A percentile compares a stretch with the other conserved stretches of the same genome.
Evolutionary conservation across 2,888 invertebrate genomes (phyloP).

Genomic region (Lithophane leautieri): DNA sequence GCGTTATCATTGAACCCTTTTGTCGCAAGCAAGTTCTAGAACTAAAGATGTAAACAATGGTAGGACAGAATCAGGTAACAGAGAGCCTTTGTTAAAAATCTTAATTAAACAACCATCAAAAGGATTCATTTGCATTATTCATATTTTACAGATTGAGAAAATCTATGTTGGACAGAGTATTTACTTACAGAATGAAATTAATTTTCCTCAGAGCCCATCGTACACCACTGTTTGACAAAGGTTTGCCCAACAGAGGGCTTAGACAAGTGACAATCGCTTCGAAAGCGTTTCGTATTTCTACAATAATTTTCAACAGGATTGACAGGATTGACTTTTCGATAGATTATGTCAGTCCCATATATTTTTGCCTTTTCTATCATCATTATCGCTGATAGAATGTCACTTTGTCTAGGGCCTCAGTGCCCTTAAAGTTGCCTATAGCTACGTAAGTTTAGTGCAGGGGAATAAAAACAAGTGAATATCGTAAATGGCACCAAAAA

Average conservation of each 20-base stretch:
- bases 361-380: no score
- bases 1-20: not conserved
- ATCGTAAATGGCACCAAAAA: not conserved
- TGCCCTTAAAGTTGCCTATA: not conserved
- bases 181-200: not conserved
- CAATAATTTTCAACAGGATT: no score
- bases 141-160: constrained; percentile 34
- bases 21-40: constrained; percentile 2
- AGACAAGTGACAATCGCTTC: no score
- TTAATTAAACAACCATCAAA: constrained; percentile 45
- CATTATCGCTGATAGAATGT: no score
- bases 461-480: not conserved
- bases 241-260: not conserved
- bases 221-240: not conserved
- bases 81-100: constrained; percentile 33
- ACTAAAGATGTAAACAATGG: constrained; percentile 1
- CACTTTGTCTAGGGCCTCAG: no score
- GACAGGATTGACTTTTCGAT: no score
- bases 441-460: not conserved
- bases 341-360: no score
- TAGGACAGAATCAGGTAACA: constrained; percentile 4
- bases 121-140: constrained; percentile 36
- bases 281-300: no score
- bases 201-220: not conserved
- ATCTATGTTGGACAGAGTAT: constrained; percentile 8